Base-by-base conservation (phyloP, 2,888 invertebrate species). In the Tachina fera region DNA sequence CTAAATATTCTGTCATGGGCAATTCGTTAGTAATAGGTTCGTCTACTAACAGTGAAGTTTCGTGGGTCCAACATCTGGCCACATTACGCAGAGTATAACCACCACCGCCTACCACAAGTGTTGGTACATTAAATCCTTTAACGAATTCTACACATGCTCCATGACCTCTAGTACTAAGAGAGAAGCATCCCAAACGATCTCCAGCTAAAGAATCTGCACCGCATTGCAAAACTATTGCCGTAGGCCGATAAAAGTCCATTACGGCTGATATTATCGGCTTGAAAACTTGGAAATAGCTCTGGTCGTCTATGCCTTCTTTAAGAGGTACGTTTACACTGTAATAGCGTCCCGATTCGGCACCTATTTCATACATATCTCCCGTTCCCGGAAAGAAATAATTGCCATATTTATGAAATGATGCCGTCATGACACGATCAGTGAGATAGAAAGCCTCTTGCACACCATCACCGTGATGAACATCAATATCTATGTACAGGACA, bases 271-370 rank as follows among this genome's bases (percentile, higher is more conserved):
- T 97, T 0, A 98, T 96, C 0, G 99, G 98, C 90, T 98, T 98
- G 91, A 99, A 99, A 4, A 98, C 96, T 94, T 97, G 97, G 58
- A 97, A 96, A 91, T 98, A 98, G 88, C 97, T 97, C 83, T 95
- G 94, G 92, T 99, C 99, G 92, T 99, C 99, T 86, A 99, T 99
- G 0, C 99, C 99, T 93, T 99, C 99, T 90, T 98, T 97, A 14
- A 99, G 92, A 0, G 99, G 99, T 0, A 99, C 98, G 94, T 99
- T 99, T 0, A 99, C 97, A 0, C 99, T 98, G 92, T 99, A 99
- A 92, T 98, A 98, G 72, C 98, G 94, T 0, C 99, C 99, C 90
- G 97, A 97, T 92, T 99, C 99, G 0, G 98, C 97, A 0, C 99
- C 99, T 70, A 98, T 96, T 93, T 99, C 99, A 92, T 98, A 98